A percentile compares a stretch with the other conserved stretches of the same genome.
These are phyloP conservation scores for Lipophrys pholis DNA, from an alignment of 2,113 vertebrate species.

Conservation along the genomic window DNA sequence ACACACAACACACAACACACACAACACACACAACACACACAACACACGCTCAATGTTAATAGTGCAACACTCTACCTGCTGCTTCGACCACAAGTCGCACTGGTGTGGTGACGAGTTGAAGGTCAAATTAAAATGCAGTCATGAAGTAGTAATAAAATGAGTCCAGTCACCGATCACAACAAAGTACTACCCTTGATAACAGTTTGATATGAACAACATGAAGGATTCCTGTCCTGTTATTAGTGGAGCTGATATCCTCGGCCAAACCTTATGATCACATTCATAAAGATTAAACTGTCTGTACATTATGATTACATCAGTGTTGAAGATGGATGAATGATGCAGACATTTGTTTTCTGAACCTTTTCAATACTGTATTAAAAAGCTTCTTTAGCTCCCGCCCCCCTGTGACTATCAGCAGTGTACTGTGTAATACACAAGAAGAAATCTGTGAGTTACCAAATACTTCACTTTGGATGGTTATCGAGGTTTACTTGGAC, in stretches of 20 bases:
- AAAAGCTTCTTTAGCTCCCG: too few species aligned
- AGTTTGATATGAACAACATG: conserved; percentile 49
- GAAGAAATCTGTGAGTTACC: too few species aligned
- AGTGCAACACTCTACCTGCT: conserved; percentile 33
- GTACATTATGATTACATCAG: conserved; percentile 1
- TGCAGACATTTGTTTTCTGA: conserved; percentile 1
- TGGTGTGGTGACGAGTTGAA: too few species aligned
- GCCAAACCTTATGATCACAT: conserved; percentile 20
- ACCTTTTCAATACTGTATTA: neutral
- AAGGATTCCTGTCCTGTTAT: conserved; percentile 52
- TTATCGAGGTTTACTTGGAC: too few species aligned
- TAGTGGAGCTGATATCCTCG: conserved; percentile 18
- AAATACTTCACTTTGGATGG: too few species aligned
- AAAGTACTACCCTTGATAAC: conserved; percentile 40
- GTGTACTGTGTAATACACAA: too few species aligned
- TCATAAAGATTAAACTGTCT: neutral
- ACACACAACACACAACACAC: too few species aligned
- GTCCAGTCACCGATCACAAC: conserved; percentile 40
- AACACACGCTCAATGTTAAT: conserved; percentile 43
- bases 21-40: too few species aligned
- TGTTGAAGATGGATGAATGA: too few species aligned
- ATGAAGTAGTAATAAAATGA: neutral
- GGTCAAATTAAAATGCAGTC: too few species aligned
- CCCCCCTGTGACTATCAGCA: too few species aligned
- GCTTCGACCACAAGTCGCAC: conserved; percentile 16